Evolutionary conservation across 2,113 vertebrate genomes (phyloP).

Genomic region (Ceuthmochares aereus): DNA sequence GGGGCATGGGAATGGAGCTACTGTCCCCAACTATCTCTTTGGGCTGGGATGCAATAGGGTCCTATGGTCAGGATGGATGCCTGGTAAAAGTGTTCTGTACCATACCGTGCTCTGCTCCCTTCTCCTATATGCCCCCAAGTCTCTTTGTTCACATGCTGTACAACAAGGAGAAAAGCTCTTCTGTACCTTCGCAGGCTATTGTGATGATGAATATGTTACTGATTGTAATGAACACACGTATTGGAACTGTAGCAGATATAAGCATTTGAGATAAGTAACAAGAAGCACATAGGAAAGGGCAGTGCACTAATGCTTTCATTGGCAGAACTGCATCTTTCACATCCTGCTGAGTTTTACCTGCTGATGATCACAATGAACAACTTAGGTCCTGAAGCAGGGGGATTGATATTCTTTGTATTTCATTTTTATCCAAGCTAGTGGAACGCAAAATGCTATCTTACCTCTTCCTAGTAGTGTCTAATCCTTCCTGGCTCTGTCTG

Average conservation of each 20-base stretch:
- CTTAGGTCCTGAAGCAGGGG: conserved; percentile 40
- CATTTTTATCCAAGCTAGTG: conserved; percentile 52
- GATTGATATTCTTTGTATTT: conserved; percentile 54
- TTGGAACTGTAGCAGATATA: conserved; percentile 13
- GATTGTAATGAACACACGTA: conserved; percentile 52
- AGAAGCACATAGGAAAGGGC: conserved; percentile 27
- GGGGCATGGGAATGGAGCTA: not conserved
- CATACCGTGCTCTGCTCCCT: not conserved
- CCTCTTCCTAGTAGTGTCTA: conserved; percentile 18
- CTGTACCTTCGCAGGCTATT: conserved; percentile 26
- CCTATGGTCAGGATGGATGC: not conserved
- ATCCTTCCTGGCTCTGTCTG: conserved; percentile 19
- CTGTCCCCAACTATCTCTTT: not conserved
- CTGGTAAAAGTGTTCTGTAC: not conserved
- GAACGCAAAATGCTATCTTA: conserved; percentile 16
- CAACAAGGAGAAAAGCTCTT: not conserved
- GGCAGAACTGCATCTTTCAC: conserved; percentile 56
- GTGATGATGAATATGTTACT: conserved; percentile 59
- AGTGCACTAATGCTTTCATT: conserved; percentile 27
- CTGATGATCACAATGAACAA: conserved; percentile 65
- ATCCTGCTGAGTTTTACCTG: conserved; percentile 59
- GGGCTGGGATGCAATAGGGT: not conserved
- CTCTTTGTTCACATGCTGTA: not conserved
- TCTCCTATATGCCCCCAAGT: not conserved
- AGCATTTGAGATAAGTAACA: conserved; percentile 38